Conservation (phyloP, 1,140 invertebrate species). For the Adoxophyes honmai region DNA sequence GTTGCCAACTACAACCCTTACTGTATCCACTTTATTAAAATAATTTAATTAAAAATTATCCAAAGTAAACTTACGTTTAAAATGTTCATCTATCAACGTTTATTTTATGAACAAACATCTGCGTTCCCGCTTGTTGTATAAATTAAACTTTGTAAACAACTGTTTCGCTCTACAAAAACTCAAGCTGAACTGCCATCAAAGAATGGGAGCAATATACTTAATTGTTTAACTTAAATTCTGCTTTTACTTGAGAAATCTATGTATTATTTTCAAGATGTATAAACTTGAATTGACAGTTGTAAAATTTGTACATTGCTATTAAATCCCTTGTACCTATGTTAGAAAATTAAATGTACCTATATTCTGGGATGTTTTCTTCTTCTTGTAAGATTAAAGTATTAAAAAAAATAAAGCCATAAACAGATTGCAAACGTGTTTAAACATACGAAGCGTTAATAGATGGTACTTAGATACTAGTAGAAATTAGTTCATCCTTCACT, state of each 20-base stretch:
- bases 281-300: too few species aligned
- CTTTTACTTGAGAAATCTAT: slow-evolving; percentile 14
- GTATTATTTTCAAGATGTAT: too few species aligned
- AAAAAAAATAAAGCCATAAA: too few species aligned
- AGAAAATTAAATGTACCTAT: too few species aligned
- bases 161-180: slow-evolving; percentile 51
- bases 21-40: not conserved
- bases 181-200: slow-evolving; percentile 43
- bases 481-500: too few species aligned
- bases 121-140: slow-evolving; percentile 46
- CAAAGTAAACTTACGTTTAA: not conserved
- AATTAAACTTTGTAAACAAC: slow-evolving; percentile 59
- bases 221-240: slow-evolving; percentile 18
- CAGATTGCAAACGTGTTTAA: too few species aligned
- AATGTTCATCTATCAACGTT: slow-evolving; percentile 16
- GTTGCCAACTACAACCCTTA: not conserved
- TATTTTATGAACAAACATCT: slow-evolving; percentile 52
- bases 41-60: slow-evolving; percentile 1
- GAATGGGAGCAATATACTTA: slow-evolving; percentile 31
- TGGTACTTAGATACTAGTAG: too few species aligned
- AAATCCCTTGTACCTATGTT: too few species aligned
- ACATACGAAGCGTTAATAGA: too few species aligned
- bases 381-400: too few species aligned
- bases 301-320: too few species aligned
- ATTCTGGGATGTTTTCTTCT: too few species aligned